phyloP scores from a whole-genome alignment of 2,797 vertebrate species.

The Chaenodraco wilsoni region DNA sequence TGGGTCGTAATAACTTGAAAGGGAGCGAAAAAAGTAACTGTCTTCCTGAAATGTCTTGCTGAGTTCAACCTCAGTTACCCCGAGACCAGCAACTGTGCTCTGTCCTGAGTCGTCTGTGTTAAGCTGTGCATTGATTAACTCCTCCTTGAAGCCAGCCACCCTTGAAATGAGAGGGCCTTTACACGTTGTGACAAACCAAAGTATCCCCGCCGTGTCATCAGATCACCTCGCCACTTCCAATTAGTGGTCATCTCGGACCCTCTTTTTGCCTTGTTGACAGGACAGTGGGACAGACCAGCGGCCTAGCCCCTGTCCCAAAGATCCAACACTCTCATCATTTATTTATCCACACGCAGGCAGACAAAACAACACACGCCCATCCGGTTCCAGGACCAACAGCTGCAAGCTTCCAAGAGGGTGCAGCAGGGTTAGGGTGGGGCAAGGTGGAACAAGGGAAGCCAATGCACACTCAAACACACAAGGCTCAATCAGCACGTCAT shows the following conservation, averaged over 20 bases:
- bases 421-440: slow-evolving; percentile 16
- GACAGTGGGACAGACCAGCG: slow-evolving; percentile 20
- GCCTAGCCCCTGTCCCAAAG: slow-evolving; percentile 47
- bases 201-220: slow-evolving; percentile 79
- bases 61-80: slow-evolving; percentile 55
- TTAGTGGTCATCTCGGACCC: slow-evolving; percentile 65
- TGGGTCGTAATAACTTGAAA: slow-evolving; percentile 39
- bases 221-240: slow-evolving; percentile 79
- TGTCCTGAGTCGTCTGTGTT: slow-evolving; percentile 60
- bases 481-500: slow-evolving; percentile 47
- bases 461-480: slow-evolving; percentile 2
- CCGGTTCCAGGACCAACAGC: slow-evolving; percentile 47
- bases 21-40: slow-evolving; percentile 13
- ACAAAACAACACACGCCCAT: slow-evolving; percentile 52
- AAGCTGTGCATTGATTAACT: slow-evolving; percentile 73
- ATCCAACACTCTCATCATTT: slow-evolving; percentile 64
- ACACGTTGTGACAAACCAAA: slow-evolving; percentile 80
- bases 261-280: slow-evolving; percentile 39
- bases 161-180: slow-evolving; percentile 68
- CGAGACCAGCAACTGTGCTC: slow-evolving; percentile 45
- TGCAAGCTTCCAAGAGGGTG: slow-evolving; percentile 29
- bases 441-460: slow-evolving; percentile 6
- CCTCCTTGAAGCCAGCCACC: slow-evolving; percentile 68
- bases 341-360: slow-evolving; percentile 65
- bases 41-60: slow-evolving; percentile 26